A percentile compares a stretch with the other conserved stretches of the same genome.
Evolutionary conservation across 2,888 invertebrate species (phyloP).

Genomic region (Sphinx pinastri): DNA sequence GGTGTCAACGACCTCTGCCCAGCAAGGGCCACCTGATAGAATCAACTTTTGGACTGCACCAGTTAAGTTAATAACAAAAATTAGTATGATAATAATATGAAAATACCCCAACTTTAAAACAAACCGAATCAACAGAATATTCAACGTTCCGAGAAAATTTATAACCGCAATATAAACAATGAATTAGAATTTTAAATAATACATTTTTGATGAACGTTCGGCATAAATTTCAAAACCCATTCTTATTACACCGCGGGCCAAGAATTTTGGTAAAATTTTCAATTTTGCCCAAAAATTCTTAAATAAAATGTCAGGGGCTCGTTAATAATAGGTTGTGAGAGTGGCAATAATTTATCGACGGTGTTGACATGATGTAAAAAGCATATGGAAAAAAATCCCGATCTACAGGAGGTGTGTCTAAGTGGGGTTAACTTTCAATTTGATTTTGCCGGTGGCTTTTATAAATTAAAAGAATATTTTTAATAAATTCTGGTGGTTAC

Average conservation of each 20-base stretch:
- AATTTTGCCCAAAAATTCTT: slow-evolving; percentile 72
- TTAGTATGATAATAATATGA: slow-evolving; percentile 52
- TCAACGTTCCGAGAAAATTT: slow-evolving; percentile 45
- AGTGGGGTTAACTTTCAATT: slow-evolving; percentile 82
- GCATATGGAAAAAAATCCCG: slow-evolving; percentile 58
- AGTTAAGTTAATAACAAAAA: slow-evolving; percentile 58
- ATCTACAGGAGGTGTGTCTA: slow-evolving; percentile 75
- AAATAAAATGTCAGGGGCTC: slow-evolving; percentile 76
- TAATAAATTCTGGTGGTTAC: slow-evolving; percentile 65
- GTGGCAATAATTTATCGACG: slow-evolving; percentile 74
- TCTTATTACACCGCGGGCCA: slow-evolving; percentile 70
- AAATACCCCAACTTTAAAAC: slow-evolving; percentile 37
- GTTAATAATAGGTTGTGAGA: slow-evolving; percentile 80
- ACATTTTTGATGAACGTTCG: slow-evolving; percentile 46
- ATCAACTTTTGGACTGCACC: slow-evolving; percentile 67
- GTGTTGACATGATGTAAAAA: slow-evolving; percentile 78
- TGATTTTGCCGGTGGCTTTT: slow-evolving; percentile 75
- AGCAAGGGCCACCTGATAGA: slow-evolving; percentile 70
- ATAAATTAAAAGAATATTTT: slow-evolving; percentile 67
- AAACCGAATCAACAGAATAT: slow-evolving; percentile 38
- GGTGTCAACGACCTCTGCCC: slow-evolving; percentile 72
- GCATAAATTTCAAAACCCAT: slow-evolving; percentile 75
- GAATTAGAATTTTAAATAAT: slow-evolving; percentile 59
- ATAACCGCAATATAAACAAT: slow-evolving; percentile 47
- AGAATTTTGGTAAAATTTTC: slow-evolving; percentile 68